Evolutionary conservation across 2,888 invertebrate genomes (phyloP), one percentile per base, ranked within the genome.

Genomic region (Apeira syringaria): DNA sequence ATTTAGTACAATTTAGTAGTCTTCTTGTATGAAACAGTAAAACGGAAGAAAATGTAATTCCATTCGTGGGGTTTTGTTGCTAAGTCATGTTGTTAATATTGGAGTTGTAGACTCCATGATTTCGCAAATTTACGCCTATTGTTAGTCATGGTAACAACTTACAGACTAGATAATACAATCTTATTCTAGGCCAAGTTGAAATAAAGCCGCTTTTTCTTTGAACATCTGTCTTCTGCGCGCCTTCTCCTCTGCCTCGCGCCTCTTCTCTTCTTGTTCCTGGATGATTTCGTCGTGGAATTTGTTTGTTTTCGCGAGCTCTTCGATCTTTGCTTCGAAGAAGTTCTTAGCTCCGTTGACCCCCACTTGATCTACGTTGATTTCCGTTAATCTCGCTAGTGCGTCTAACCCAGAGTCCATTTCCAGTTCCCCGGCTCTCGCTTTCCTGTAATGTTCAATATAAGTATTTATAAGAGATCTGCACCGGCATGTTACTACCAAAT

Each of bases 291-390:
- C 94, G 71, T 98, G 98, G 81, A 98, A 98, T 86, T 97, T 97
- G 71, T 94, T 96, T 42, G 94, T 92, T 65, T 94, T 94, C 5
- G 94, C 84, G 50, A 97, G 92, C 68, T 97, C 95, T 68, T 96
- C 96, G 64, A 98, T 98, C 94, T 98, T 98, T 0, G 98, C 97
- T 90, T 98, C 97, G 71, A 98, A 98, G 90, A 98, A 98, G 71
- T 95, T 94, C 77, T 98, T 98, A 20, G 98, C 98, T 7, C 98
- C 98, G 53, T 94, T 95, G 0, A 98, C 98, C 0, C 98, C 98
- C 10, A 97, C 97, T 89, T 97, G 95, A 54, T 97, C 97, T 0
- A 98, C 98, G 71, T 97, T 95, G 45, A 98, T 95, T 86, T 98
- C 98, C 3, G 97, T 96, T 17, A 98, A 87, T 55, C 94, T 92